Evolutionary conservation across 2,888 invertebrate genomes (phyloP).

Genomic region (Zygogramma bicolorata): DNA sequence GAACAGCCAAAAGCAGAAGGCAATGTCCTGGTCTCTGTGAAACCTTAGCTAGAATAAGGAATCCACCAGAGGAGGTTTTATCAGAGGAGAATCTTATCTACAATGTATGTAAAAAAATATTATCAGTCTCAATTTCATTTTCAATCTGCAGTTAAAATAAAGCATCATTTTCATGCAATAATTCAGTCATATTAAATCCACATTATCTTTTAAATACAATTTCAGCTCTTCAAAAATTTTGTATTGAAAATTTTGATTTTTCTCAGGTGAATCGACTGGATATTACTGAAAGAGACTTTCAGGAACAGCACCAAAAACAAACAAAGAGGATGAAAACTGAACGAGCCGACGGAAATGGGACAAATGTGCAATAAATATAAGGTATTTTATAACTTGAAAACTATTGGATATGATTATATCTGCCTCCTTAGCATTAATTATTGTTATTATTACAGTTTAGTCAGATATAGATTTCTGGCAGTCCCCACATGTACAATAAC

Average conservation of each 20-base stretch:
- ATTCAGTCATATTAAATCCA: too few species aligned
- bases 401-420: too few species aligned
- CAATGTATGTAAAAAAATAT: conserved; percentile 47
- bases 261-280: conserved; percentile 70
- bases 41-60: conserved; percentile 88
- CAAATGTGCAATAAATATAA: background rate
- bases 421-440: too few species aligned
- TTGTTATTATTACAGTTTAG: too few species aligned
- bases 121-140: too few species aligned
- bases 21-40: conserved; percentile 91
- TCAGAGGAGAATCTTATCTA: conserved; percentile 90
- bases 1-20: conserved; percentile 80
- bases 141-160: too few species aligned
- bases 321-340: conserved; percentile 72
- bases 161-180: too few species aligned
- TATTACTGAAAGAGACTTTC: conserved; percentile 89
- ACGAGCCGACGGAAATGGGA: conserved; percentile 34
- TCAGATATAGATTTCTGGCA: too few species aligned
- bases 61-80: conserved; percentile 85
- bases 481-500: too few species aligned
- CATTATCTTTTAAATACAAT: too few species aligned
- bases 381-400: background rate
- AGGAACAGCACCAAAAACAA: conserved; percentile 89
- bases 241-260: conserved; percentile 68
- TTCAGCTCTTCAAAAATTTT: too few species aligned